These are phyloP conservation scores for Hypocryptadius cinnamomeus DNA, from an alignment of 2,113 vertebrate species.

Conservation along the genomic window DNA sequence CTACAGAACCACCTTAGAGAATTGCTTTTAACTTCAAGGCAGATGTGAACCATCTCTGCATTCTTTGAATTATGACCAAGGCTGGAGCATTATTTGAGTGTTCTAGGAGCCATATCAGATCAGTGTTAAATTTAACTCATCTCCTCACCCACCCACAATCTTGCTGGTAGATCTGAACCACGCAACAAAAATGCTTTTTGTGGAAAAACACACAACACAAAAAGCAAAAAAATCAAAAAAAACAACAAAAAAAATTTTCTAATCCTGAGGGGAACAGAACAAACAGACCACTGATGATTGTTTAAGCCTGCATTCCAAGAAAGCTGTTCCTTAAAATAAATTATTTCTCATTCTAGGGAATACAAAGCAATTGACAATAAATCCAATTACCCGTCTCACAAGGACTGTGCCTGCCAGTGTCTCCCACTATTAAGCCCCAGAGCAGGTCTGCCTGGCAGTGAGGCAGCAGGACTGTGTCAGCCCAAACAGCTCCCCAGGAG, in stretches of 20 bases:
- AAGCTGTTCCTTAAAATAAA: neutral
- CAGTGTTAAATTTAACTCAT: neutral
- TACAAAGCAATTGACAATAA: neutral
- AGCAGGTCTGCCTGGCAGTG: neutral
- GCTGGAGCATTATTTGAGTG: neutral
- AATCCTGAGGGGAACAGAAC: neutral
- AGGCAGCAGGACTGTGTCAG: neutral
- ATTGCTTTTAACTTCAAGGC: neutral
- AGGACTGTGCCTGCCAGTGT: neutral
- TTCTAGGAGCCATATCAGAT: neutral
- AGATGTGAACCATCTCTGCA: neutral
- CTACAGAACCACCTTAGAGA: neutral
- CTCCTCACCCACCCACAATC: neutral
- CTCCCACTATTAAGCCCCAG: neutral
- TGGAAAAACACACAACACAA: neutral
- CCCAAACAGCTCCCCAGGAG: neutral
- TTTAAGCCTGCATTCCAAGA: neutral
- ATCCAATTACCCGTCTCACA: neutral
- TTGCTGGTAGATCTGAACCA: neutral
- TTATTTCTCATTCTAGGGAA: neutral
- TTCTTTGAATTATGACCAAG: neutral
- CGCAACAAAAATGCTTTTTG: neutral
- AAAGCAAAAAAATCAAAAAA: neutral
- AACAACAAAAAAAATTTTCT: neutral
- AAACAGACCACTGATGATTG: neutral